Evolutionary conservation across 2,113 vertebrate species (phyloP), one percentile per base, ranked within the genome.

Genomic region (Entomyzon cyanotis): DNA sequence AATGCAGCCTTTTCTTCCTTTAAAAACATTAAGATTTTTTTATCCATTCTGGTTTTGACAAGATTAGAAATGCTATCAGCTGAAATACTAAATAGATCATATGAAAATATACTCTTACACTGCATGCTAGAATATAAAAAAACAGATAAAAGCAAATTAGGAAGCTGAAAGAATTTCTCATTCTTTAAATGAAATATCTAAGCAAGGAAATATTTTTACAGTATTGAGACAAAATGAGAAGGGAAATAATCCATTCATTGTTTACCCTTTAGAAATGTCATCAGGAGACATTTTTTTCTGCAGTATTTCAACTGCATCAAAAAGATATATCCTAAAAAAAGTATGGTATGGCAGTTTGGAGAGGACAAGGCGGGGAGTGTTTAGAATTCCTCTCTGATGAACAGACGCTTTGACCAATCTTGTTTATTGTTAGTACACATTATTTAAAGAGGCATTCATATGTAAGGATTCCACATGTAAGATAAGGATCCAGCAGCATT

Each of bases 361-460:
- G 21, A 9, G 13, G 39, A 10, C 3, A 7, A 2, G 1, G 5
- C 6, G 5, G 18, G 44, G 17, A 35, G 8, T 27, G 25, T 56
- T 76, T 31, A 23, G 56, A 79, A 10, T 27, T 81, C 2, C 7
- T 9, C 25, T 56, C 37, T 62, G 18, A 84, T 84, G 21, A 68
- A 17, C 22, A 39, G 10, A 71, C 21, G 10, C 20, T 78, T 87
- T 65, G 37, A 41, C 16, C n/a, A 76, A 33, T 42, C 20, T 37
- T 35, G 8, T 49, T 83, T 59, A 25, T 59, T 60, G 41, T n/a
- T 35, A 64, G 11, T 33, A 90, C 46, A 15, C 21, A 11, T 58
- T 77, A 53, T 59, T 71, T 42, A 49, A 41, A 16, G 35, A 76
- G 23, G 2, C 8, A 46, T 56, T 55, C 9, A 2, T 30, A 27